Evolutionary conservation across 1,140 invertebrate species (phyloP), one percentile per base, ranked within the genome.

Genomic region (Drosophila sturtevanti): DNA sequence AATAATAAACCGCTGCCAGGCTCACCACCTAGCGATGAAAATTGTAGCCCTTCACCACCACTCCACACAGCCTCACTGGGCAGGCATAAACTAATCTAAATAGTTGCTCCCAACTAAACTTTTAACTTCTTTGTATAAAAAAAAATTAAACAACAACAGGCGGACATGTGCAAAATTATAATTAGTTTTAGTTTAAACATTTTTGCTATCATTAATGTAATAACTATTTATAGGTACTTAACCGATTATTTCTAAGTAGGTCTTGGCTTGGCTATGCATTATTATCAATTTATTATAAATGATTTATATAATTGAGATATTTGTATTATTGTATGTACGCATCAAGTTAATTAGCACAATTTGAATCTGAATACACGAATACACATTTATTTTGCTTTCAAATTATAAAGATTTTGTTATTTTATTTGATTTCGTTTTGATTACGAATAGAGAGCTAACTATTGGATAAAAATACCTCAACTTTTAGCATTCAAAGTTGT

Each of bases 61-160:
- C 61, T 81, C 58, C 91, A 92, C 14, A 92, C 91, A 12, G 79
- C 91, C 16, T 92, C 91, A 3, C 69, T 92, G 18, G 91, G 91
- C 12, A 68, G 91, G 27, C 89, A 89, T 64, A 89, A 90, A 58
- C 77, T 89, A 5, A 91, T 89, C 52, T 89, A 68, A 81, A 12
- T 0, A 61, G 18, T 54, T 64, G 51, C 4, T 31, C 6, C 27
- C 27, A 31, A 24, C 5, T 6, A 31, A 4, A 6, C 27, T 1
- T 31, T 31, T 0, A 31, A 31, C 7, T 1, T 6, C 27, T 31
- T 31, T 31, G 27, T 31, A 31, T 31, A 31, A 31, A 6, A 48
- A 11, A 12, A 10, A 34, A 34, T 1, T 7, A 1, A 35, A 10
- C 16, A 48, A 48, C 12, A 66, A 78, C 74, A 90, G 84, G 84